Percentiles rank a stretch among this genome's conserved stretches.
Conservation (phyloP, 2,113 vertebrate genomes). For the Tragulus kanchil region DNA sequence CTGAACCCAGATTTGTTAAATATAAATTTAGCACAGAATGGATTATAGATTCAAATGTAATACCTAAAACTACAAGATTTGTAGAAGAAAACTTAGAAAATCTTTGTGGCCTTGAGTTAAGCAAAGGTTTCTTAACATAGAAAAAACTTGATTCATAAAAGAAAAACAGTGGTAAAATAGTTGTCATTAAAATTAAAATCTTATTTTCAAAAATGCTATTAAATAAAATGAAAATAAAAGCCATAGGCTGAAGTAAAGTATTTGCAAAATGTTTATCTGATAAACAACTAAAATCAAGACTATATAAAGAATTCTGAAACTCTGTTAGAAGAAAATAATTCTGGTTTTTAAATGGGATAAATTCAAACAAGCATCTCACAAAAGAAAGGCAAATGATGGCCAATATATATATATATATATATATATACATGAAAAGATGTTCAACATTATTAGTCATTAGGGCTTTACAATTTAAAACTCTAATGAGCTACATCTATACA, state of each 20-base stretch:
- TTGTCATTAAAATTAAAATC: not conserved
- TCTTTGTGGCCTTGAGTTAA: not conserved
- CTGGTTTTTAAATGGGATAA: not conserved
- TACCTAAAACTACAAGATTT: not conserved
- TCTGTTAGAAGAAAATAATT: not conserved
- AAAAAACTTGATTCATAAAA: not conserved
- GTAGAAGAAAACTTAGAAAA: not conserved
- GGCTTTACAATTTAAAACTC: not conserved
- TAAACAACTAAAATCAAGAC: not conserved
- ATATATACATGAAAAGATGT: not conserved
- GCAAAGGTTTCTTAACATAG: not conserved
- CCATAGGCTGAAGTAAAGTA: not conserved
- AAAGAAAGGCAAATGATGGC: not conserved
- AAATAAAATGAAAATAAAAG: slow-evolving; percentile 37
- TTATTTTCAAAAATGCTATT: not conserved
- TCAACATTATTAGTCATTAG: not conserved
- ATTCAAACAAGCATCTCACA: not conserved
- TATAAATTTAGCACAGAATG: not conserved
- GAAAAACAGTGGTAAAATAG: not conserved
- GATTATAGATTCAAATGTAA: not conserved
- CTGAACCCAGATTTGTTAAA: not conserved
- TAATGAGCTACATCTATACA: not conserved
- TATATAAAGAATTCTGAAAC: not conserved
- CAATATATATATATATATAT: too few relatives aligned
- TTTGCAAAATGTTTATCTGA: not conserved